Evolutionary conservation across 2,888 invertebrate genomes (phyloP).

Genomic region (Caenorhabditis sp.): DNA sequence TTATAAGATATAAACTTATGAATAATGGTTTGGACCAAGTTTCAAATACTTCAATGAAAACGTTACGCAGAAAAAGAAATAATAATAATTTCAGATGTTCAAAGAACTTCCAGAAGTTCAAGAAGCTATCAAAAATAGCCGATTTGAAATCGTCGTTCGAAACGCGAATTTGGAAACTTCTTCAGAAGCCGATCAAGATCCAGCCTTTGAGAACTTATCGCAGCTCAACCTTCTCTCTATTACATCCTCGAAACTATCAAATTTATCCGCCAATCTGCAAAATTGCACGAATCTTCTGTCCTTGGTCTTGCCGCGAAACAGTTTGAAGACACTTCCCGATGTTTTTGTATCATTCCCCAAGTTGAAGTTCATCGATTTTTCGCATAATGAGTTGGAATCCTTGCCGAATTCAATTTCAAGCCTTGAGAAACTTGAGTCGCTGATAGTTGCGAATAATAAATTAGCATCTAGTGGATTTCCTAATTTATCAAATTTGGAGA

Average conservation of each 20-base stretch:
- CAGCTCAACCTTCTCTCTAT: constrained; percentile 42
- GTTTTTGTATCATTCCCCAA: constrained; percentile 25
- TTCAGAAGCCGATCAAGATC: constrained; percentile 5
- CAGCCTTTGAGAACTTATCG: constrained; percentile 31
- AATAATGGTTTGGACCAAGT: neutral
- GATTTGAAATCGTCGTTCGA: constrained; percentile 45
- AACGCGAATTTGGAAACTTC: constrained; percentile 13
- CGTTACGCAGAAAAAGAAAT: too few relatives aligned
- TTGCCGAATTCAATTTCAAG: constrained; percentile 40
- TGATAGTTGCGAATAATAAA: constrained; percentile 49
- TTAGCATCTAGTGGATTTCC: constrained; percentile 20
- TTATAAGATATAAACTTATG: neutral
- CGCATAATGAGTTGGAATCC: constrained; percentile 40
- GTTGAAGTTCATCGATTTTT: constrained; percentile 51
- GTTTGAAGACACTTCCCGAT: constrained; percentile 13
- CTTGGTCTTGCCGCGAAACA: constrained; percentile 31
- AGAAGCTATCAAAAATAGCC: constrained; percentile 32
- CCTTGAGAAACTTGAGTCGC: constrained; percentile 47
- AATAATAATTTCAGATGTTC: constrained; percentile 3
- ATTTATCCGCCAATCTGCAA: constrained; percentile 13
- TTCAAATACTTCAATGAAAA: neutral
- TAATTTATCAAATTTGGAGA: constrained; percentile 37
- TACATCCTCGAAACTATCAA: constrained; percentile 21
- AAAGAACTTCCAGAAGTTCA: constrained; percentile 26
- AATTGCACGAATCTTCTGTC: constrained; percentile 5